Evolutionary conservation across 2,797 vertebrate species (phyloP).

Genomic region (Mionectes olivaceus): DNA sequence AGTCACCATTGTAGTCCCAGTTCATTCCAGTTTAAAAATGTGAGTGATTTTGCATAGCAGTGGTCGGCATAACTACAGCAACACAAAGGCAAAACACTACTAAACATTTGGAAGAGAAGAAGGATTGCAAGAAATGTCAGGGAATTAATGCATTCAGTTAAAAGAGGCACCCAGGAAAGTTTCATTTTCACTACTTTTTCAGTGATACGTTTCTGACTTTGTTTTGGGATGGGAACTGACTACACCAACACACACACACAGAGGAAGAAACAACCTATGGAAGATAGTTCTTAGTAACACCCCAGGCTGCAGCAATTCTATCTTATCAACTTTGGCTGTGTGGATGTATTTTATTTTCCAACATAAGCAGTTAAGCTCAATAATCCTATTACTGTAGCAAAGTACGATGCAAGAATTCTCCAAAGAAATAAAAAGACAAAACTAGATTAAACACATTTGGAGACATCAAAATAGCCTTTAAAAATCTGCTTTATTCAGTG

Average conservation of each 20-base stretch:
- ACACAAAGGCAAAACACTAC: background rate
- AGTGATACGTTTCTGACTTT: background rate
- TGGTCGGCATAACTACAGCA: background rate
- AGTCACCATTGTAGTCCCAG: background rate
- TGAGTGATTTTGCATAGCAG: accelerated
- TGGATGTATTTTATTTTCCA: background rate
- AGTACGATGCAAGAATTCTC: background rate
- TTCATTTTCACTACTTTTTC: background rate
- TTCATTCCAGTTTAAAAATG: background rate
- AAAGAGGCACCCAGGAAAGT: background rate
- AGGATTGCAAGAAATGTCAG: background rate
- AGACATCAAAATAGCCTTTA: background rate
- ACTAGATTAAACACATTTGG: background rate
- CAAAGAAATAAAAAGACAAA: background rate
- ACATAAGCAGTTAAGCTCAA: background rate
- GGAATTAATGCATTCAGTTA: background rate
- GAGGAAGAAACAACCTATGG: background rate
- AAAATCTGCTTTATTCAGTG: background rate
- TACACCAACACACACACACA: background rate
- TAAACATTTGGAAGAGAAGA: background rate
- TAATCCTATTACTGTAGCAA: conserved; percentile 1
- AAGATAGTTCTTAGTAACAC: background rate
- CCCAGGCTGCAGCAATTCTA: background rate
- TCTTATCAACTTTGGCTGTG: background rate
- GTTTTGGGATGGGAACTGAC: background rate